Conservation (phyloP, 1,140 invertebrate species). For the Drosophila ambigua region DNA sequence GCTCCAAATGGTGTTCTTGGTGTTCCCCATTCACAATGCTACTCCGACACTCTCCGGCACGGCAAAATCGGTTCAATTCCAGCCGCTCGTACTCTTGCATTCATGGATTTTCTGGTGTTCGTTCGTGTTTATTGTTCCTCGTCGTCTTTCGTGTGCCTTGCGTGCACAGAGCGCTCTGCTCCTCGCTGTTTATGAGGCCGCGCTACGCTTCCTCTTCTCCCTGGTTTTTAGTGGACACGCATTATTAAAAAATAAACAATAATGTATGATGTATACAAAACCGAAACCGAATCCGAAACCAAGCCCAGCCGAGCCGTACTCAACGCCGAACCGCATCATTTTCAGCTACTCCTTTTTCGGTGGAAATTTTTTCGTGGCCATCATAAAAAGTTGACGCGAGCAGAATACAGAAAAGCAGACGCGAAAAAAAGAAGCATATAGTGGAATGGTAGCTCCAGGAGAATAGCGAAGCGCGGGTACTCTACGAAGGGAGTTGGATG, state of each 20-base stretch:
- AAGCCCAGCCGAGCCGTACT: constrained; percentile 15
- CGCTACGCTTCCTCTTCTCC: constrained; percentile 65
- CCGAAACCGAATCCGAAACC: neutral
- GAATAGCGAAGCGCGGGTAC: constrained; percentile 26
- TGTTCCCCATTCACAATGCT: constrained; percentile 16
- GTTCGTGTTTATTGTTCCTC: constrained; percentile 72
- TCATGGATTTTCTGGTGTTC: constrained; percentile 49
- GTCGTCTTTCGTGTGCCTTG: constrained; percentile 51
- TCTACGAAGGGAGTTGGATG: constrained; percentile 6
- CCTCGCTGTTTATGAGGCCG: constrained; percentile 72
- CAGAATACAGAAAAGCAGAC: constrained; percentile 25
- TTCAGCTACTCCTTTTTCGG: constrained; percentile 70
- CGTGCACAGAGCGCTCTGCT: constrained; percentile 44
- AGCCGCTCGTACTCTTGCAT: constrained; percentile 5
- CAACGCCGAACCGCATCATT: constrained; percentile 27
- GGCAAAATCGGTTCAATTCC: constrained; percentile 30
- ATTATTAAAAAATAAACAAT: constrained; percentile 83
- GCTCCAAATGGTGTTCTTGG: no score
- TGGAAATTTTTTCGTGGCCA: constrained; percentile 63
- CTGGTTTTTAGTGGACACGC: constrained; percentile 77
- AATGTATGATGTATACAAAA: constrained; percentile 59
- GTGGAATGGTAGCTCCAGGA: neutral
- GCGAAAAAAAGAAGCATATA: constrained; percentile 61
- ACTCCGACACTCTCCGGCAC: constrained; percentile 7
- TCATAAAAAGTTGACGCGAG: constrained; percentile 62